phyloP scores from a whole-genome alignment of 2,797 vertebrate genomes.

The Xenentodon cancila region DNA sequence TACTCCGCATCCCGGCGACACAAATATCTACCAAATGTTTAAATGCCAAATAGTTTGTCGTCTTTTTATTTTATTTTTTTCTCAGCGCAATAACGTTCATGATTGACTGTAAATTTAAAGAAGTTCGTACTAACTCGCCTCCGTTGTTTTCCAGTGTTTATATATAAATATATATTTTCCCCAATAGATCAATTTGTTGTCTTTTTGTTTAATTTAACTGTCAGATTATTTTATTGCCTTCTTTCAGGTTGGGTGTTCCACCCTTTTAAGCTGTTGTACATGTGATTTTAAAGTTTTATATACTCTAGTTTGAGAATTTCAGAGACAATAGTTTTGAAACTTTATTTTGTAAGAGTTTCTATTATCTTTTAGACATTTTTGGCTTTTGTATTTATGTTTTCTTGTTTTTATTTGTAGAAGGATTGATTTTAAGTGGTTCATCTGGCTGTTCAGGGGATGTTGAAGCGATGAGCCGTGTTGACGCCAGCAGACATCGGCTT shows the following conservation, averaged over 20 bases:
- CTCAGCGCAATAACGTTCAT: slow-evolving; percentile 22
- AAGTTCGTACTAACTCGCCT: slow-evolving; percentile 69
- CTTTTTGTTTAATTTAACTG: slow-evolving; percentile 80
- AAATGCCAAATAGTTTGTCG: slow-evolving; percentile 77
- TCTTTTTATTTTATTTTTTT: background rate
- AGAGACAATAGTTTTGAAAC: slow-evolving; percentile 77
- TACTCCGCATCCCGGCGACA: slow-evolving; percentile 46
- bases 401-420: slow-evolving; percentile 64
- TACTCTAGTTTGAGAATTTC: slow-evolving; percentile 79
- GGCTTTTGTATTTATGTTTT: slow-evolving; percentile 79
- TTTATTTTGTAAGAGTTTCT: slow-evolving; percentile 80
- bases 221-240: slow-evolving; percentile 84
- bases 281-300: slow-evolving; percentile 80
- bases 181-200: slow-evolving; percentile 38
- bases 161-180: slow-evolving; percentile 8
- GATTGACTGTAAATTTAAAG: slow-evolving; percentile 63
- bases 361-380: slow-evolving; percentile 74
- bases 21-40: slow-evolving; percentile 83
- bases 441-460: slow-evolving; percentile 63
- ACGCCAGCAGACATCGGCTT: slow-evolving; percentile 24
- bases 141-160: slow-evolving; percentile 40
- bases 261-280: slow-evolving; percentile 82
- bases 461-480: slow-evolving; percentile 61
- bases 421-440: slow-evolving; percentile 66
- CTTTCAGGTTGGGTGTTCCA: slow-evolving; percentile 78